A percentile compares a stretch with the other conserved stretches of the same genome.
These are phyloP conservation scores for Poliocrania exsul DNA, from an alignment of 2,797 vertebrate species.

Conservation along the genomic window DNA sequence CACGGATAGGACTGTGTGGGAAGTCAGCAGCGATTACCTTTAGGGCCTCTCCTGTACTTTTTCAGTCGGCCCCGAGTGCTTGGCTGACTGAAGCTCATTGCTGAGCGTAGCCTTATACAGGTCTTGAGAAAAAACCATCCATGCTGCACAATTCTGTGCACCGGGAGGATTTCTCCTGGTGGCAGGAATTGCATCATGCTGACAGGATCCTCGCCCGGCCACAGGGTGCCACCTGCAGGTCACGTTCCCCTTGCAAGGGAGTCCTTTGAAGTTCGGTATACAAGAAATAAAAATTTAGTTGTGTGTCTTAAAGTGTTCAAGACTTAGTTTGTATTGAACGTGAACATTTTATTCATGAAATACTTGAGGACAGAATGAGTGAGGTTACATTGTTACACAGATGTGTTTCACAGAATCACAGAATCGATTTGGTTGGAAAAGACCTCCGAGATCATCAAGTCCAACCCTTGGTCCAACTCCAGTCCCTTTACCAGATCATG, in stretches of 20 bases:
- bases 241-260: fast-evolving
- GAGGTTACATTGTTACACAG: background rate
- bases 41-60: background rate
- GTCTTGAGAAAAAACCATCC: background rate
- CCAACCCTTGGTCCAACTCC: no score
- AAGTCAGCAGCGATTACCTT: background rate
- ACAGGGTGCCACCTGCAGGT: constrained; percentile 48
- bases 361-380: background rate
- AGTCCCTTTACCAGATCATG: no score
- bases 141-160: background rate
- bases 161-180: background rate
- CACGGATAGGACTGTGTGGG: background rate
- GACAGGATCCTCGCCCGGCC: background rate
- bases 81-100: background rate
- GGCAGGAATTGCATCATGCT: constrained; percentile 2
- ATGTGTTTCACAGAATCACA: background rate
- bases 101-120: background rate
- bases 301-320: background rate
- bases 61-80: background rate
- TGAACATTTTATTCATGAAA: fast-evolving
- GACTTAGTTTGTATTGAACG: background rate
- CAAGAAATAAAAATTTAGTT: background rate
- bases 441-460: no score
- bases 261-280: background rate
- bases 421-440: no score